Conservation (phyloP, 2,888 invertebrate species). For the Cremastinae sp. region DNA sequence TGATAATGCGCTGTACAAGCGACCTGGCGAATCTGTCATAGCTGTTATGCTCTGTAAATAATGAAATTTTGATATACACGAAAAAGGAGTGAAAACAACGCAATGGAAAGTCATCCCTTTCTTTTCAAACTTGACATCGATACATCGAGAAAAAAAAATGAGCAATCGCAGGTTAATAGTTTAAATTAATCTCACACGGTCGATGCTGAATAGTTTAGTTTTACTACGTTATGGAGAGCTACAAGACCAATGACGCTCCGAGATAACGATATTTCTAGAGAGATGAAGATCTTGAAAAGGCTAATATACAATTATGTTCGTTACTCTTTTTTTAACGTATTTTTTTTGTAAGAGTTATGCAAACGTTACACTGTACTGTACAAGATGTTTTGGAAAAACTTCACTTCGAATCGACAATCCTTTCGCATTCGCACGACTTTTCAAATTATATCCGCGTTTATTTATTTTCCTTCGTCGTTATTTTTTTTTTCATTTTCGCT, state of each 20-base stretch:
- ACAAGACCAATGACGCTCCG: conserved; percentile 54
- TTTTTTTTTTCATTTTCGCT: conserved; percentile 11
- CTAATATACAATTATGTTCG: conserved; percentile 57
- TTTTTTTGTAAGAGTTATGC: conserved; percentile 50
- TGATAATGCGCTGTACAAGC: conserved; percentile 9
- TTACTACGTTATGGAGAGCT: conserved; percentile 57
- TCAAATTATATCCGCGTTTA: conserved; percentile 55
- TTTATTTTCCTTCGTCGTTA: conserved; percentile 16
- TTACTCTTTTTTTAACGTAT: neutral
- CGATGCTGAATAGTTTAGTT: conserved; percentile 51
- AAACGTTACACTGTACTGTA: conserved; percentile 59
- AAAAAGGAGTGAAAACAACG: too few species aligned
- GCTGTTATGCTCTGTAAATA: too few species aligned
- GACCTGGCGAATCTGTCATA: neutral
- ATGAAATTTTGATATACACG: neutral
- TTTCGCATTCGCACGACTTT: conserved; percentile 65
- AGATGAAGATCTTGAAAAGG: conserved; percentile 67
- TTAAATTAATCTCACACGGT: conserved; percentile 8
- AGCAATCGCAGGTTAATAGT: conserved; percentile 1
- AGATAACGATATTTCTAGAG: conserved; percentile 51
- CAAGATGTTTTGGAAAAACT: conserved; percentile 54
- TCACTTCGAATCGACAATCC: conserved; percentile 55
- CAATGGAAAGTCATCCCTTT: neutral
- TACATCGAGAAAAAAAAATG: neutral
- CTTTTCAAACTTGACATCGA: neutral